phyloP scores from a whole-genome alignment of 2,888 invertebrate genomes.

The Corythucha ciliata region DNA sequence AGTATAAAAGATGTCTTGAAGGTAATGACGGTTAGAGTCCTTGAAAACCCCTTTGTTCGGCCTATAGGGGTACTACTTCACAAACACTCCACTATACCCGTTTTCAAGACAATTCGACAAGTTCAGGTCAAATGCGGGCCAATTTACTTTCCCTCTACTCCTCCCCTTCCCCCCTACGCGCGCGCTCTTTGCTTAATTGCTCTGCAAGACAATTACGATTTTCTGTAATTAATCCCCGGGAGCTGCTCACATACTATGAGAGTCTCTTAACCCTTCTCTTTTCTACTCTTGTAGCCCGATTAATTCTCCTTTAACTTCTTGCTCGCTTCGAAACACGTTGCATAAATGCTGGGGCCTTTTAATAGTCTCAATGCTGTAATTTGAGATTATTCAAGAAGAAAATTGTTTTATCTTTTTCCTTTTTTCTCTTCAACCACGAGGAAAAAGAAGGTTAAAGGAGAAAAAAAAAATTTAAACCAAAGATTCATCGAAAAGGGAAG shows the following conservation, averaged over 20 bases:
- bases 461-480: background rate
- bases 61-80: conserved; percentile 24
- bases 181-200: conserved; percentile 23
- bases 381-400: too few species aligned
- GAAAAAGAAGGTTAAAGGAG: background rate
- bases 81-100: conserved; percentile 21
- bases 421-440: background rate
- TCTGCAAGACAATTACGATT: conserved; percentile 30
- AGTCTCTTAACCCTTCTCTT: conserved; percentile 21
- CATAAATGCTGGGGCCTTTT: too few species aligned
- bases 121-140: conserved; percentile 29
- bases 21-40: conserved; percentile 21
- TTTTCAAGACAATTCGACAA: conserved; percentile 29
- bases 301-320: conserved; percentile 18
- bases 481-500: too few species aligned
- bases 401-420: too few species aligned
- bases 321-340: too few species aligned
- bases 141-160: conserved; percentile 23
- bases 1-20: conserved; percentile 23
- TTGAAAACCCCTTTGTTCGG: conserved; percentile 21
- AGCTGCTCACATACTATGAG: conserved; percentile 23
- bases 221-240: conserved; percentile 31
- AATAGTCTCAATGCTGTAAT: too few species aligned
- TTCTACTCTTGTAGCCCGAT: conserved; percentile 15
- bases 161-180: conserved; percentile 7